Evolutionary conservation across 1,140 invertebrate genomes (phyloP).

Genomic region (Philopotamus ludificatus): DNA sequence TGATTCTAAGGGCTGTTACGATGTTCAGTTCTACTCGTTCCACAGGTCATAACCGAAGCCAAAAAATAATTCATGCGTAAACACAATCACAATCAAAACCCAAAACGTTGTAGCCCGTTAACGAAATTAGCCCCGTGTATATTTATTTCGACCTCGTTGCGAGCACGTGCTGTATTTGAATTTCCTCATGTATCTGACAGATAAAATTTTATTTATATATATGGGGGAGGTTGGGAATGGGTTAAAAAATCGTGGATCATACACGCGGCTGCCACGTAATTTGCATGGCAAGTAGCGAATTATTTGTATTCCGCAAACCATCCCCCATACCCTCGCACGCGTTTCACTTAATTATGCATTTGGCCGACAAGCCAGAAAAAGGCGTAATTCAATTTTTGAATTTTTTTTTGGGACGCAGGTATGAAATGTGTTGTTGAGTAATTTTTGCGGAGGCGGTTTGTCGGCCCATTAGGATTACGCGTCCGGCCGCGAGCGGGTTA

Average conservation of each 20-base stretch:
- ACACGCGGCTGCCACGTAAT: constrained; percentile 22
- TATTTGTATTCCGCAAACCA: constrained; percentile 32
- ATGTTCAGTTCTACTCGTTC: too few relatives aligned
- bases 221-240: not conserved
- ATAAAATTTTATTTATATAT: constrained; percentile 29
- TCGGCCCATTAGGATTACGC: too few relatives aligned
- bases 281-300: constrained; percentile 30
- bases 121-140: too few relatives aligned
- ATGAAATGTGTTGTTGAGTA: constrained; percentile 26
- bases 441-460: constrained; percentile 6
- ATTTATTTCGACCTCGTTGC: too few relatives aligned
- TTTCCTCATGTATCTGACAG: constrained; percentile 25
- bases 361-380: constrained; percentile 20
- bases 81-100: too few relatives aligned
- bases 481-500: too few relatives aligned
- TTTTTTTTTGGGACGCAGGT: too few relatives aligned
- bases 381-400: constrained; percentile 28
- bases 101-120: too few relatives aligned
- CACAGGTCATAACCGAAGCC: too few relatives aligned
- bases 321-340: too few relatives aligned
- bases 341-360: constrained; percentile 31
- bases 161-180: constrained; percentile 19
- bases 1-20: too few relatives aligned
- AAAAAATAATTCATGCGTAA: too few relatives aligned
- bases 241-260: constrained; percentile 22